Evolutionary conservation across 2,888 invertebrate genomes (phyloP).

Genomic region (Dicroscelio sp.): DNA sequence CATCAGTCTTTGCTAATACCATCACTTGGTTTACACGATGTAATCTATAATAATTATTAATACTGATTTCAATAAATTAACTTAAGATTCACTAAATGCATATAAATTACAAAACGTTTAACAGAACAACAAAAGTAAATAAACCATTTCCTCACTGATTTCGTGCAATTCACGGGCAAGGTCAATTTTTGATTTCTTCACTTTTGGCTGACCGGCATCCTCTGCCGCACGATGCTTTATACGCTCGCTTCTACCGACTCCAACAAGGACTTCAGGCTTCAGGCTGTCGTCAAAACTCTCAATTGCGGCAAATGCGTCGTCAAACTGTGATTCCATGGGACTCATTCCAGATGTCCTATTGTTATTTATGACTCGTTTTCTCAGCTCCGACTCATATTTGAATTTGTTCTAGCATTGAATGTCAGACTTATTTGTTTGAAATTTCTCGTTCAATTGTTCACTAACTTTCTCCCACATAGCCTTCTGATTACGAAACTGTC

Average conservation of each 20-base stretch:
- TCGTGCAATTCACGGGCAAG: not conserved
- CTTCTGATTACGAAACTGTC: not conserved
- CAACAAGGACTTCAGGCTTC: conserved; percentile 11
- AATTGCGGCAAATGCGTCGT: not conserved
- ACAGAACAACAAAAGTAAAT: no score
- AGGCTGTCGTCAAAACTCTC: not conserved
- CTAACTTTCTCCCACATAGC: conserved; percentile 8
- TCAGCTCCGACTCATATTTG: not conserved
- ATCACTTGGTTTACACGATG: not conserved
- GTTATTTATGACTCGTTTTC: not conserved
- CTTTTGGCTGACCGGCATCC: not conserved
- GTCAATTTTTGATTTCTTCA: not conserved
- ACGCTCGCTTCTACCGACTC: not conserved
- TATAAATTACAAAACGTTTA: no score
- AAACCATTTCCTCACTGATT: not conserved
- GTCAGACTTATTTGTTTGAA: not conserved
- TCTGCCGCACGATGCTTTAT: not conserved
- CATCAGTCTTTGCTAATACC: not conserved
- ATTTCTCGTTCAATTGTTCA: not conserved
- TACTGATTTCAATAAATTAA: not conserved
- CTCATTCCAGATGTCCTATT: not conserved
- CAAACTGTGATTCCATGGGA: not conserved
- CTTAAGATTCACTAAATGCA: not conserved
- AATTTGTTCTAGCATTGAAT: not conserved
- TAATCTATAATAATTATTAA: no score